Evolutionary conservation across 1,140 invertebrate genomes (phyloP), one percentile per base, ranked within the genome.

Genomic region (Papilio aristodemus): DNA sequence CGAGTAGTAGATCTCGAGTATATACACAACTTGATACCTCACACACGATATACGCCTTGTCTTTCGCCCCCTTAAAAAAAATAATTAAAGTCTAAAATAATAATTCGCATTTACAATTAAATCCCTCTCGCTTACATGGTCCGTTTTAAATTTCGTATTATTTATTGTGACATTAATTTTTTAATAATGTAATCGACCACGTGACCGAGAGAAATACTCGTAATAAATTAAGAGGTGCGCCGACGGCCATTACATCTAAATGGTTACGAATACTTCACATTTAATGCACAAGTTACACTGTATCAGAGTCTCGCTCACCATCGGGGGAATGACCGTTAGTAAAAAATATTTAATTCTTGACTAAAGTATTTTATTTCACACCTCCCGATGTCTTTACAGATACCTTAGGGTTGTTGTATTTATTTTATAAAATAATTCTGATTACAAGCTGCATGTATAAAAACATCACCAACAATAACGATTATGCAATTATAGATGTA

Each of bases 281-380:
- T 82, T 75, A 76, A 74, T 79, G 75, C 76, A 74, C 59, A 73
- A 71, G 41, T 66, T 50, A 59, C 27, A 69, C 38, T 46, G 43
- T 73, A 73, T 70, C 57, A 71, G 70, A 68, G 63, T 64, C 43
- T 67, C 68, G 66, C 70, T 70, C 72, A 68, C 64, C 72, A 74
- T 77, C 67, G 76, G 68, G 70, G 67, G 70, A 13, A 57, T 68
- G 67, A 22, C 58, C 67, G 64, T 73, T 69, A 75, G 85, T 84
- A 80, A 75, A 84, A 85, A 87, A 79, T 77, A 54, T 59, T 78
- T 75, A n/a, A 82, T 77, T 72, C 62, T 66, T 75, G 70, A 85
- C 84, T 89, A 88, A 91, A 86, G 80, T 87, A 86, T 88, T 89
- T 87, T 89, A 89, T 89, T 91, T 76, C 81, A 88, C 82, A 91